Evolutionary conservation across 1,140 invertebrate genomes (phyloP), one percentile per base, ranked within the genome.

Genomic region (Cydia fagiglandana): DNA sequence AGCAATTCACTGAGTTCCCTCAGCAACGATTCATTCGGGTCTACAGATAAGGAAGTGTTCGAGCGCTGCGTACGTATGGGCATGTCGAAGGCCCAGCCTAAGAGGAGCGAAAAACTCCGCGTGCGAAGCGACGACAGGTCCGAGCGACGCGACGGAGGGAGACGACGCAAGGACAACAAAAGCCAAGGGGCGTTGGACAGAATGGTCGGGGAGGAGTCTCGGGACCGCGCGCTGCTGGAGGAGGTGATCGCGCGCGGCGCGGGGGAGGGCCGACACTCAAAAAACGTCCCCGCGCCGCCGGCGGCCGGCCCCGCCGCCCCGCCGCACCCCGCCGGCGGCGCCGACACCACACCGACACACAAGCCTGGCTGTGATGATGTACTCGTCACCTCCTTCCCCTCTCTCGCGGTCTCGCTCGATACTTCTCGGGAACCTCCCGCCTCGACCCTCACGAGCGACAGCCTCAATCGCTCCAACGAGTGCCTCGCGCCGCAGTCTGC

Each of bases 1-100:
- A 94, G 94, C 79, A 94, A 94, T 75, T 96, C 95, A 0, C 91
- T 95, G 24, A 95, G 94, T 85, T 96, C 94, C 12, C 90, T 92
- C 77, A 95, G 93, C 90, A 95, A 95, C 83, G 95, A 94, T 79
- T 96, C 95, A 0, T 94, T 95, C 79, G 95, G 95, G 75, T 96
- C 95, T 0, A 95, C 95, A 15, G 96, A 97, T 78, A 95, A 95
- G 78, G 95, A 95, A 83, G 93, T 98, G 2, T 93, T 98, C 64
- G 96, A 97, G 81, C 94, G 97, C 66, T 97, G 96, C 84, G 97
- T 97, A 45, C 95, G 94, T 56, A 94, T 94, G 50, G 96, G 95
- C 20, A 95, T 96, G 94, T 79, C 84, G 9, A 86, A 85, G 53
- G 78, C 85, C 1, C 83, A 80, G 41, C 77, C 83, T 4, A 84